phyloP scores from a whole-genome alignment of 2,888 invertebrate genomes.

The Tanytarsus gracilentus region DNA sequence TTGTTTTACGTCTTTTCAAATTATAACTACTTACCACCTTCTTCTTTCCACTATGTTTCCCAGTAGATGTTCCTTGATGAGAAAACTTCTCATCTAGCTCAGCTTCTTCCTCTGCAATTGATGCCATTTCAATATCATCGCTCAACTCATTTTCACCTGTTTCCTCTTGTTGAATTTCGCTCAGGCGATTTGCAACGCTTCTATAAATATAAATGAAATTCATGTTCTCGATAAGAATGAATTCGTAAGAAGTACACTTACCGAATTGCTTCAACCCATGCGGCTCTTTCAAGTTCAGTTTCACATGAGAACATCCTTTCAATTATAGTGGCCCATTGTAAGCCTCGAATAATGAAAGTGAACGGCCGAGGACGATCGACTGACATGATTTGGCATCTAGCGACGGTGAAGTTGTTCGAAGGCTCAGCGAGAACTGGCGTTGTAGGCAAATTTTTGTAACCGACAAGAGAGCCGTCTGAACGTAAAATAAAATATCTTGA shows the following conservation, averaged over 20 bases:
- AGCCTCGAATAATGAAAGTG: constrained; percentile 92
- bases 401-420: constrained; percentile 95
- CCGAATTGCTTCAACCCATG: constrained; percentile 44
- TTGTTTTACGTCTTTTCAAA: too few species aligned
- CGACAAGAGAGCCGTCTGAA: constrained; percentile 89
- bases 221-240: too few species aligned
- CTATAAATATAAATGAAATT: too few species aligned
- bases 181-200: constrained; percentile 41
- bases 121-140: constrained; percentile 54
- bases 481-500: constrained; percentile 91
- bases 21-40: too few species aligned
- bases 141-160: too few species aligned
- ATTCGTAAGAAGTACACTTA: too few species aligned
- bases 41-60: constrained; percentile 59
- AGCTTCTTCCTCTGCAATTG: constrained; percentile 51
- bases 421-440: constrained; percentile 71
- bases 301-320: constrained; percentile 97
- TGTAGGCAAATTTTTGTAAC: constrained; percentile 87
- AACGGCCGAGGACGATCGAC: constrained; percentile 90
- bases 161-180: constrained; percentile 40
- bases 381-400: constrained; percentile 95
- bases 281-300: constrained; percentile 50
- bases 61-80: constrained; percentile 61
- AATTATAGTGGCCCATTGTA: constrained; percentile 96
- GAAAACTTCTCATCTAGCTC: constrained; percentile 58